Conservation (phyloP, 2,113 vertebrate species). For the Junco hyemalis region DNA sequence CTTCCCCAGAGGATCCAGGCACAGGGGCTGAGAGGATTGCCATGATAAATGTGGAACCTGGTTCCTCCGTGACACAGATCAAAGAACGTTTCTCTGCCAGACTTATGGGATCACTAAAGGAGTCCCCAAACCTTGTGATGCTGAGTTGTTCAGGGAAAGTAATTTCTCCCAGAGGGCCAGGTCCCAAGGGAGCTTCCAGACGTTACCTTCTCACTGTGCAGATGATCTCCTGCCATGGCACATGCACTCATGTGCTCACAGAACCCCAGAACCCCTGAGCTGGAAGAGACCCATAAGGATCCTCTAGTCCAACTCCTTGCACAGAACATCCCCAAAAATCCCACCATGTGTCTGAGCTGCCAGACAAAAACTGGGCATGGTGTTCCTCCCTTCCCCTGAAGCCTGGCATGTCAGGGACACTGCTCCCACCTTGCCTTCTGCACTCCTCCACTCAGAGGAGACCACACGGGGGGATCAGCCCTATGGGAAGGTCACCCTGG, state of each 20-base stretch:
- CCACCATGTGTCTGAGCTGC: neutral
- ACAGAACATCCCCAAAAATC: neutral
- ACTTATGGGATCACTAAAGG: neutral
- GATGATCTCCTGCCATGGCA: neutral
- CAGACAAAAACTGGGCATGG: neutral
- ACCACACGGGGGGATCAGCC: fast-evolving
- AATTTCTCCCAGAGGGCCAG: fast-evolving
- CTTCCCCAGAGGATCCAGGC: neutral
- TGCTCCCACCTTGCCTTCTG: neutral
- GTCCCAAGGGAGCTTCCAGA: neutral
- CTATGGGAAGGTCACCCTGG: neutral
- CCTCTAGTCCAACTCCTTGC: neutral
- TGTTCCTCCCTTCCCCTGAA: neutral
- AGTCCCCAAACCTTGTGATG: neutral
- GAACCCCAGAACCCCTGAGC: neutral
- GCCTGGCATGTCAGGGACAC: neutral
- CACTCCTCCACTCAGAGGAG: neutral
- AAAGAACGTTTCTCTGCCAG: neutral
- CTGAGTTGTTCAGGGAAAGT: neutral
- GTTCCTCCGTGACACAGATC: neutral
- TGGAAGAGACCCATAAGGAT: neutral
- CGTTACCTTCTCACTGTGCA: neutral
- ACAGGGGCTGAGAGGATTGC: neutral
- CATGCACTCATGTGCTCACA: too few relatives aligned
- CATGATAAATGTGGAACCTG: neutral